Conservation (phyloP, 2,113 vertebrate genomes). For the Lagopus muta region DNA sequence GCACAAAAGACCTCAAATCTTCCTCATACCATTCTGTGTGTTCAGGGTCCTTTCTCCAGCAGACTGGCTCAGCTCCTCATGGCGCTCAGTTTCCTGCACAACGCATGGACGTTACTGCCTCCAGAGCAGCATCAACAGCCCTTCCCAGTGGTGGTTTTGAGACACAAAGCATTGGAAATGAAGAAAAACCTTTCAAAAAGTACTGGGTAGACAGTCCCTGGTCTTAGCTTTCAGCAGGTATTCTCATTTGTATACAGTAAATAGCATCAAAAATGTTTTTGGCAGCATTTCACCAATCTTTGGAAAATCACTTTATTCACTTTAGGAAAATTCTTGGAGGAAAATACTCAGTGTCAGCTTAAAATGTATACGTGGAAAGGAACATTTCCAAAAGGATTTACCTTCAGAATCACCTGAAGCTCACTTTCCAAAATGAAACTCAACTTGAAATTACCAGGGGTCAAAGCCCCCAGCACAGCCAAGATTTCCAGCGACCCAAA, state of each 20-base stretch:
- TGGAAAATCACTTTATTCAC: background rate
- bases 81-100: background rate
- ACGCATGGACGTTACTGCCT: rapidly evolving
- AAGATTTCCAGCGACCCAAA: background rate
- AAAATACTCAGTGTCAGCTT: background rate
- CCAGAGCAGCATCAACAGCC: background rate
- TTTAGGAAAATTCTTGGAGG: background rate
- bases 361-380: background rate
- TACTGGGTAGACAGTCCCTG: background rate
- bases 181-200: background rate
- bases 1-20: background rate
- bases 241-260: background rate
- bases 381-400: background rate
- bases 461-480: background rate
- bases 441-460: background rate
- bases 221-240: background rate
- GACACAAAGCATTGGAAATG: background rate
- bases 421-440: background rate
- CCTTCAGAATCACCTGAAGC: background rate
- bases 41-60: background rate
- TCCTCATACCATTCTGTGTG: background rate
- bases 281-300: background rate
- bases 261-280: background rate
- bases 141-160: background rate
- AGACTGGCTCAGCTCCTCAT: background rate